Conservation (phyloP, 2,888 invertebrate species). For the Lutraria lutraria region DNA sequence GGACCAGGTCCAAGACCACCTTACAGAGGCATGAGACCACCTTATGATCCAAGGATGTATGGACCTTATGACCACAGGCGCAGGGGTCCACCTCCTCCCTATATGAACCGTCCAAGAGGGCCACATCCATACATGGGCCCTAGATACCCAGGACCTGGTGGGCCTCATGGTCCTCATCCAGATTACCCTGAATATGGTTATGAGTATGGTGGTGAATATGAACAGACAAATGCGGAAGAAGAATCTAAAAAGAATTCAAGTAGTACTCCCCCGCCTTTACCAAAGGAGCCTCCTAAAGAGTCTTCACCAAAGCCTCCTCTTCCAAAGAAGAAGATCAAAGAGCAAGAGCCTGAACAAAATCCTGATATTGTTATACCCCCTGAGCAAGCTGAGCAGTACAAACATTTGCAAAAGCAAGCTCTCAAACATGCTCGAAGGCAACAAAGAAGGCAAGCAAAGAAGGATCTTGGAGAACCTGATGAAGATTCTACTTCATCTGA, state of each 20-base stretch:
- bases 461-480: constrained; percentile 79
- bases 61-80: constrained; percentile 70
- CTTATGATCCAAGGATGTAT: constrained; percentile 69
- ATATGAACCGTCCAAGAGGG: constrained; percentile 63
- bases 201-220: constrained; percentile 45
- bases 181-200: constrained; percentile 60
- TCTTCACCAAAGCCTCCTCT: constrained; percentile 83
- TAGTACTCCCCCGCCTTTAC: constrained; percentile 78
- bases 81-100: constrained; percentile 59
- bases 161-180: constrained; percentile 58
- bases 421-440: constrained; percentile 93
- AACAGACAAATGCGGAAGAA: constrained; percentile 47
- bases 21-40: constrained; percentile 75
- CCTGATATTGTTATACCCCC: constrained; percentile 82
- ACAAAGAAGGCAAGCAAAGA: constrained; percentile 89
- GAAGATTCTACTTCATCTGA: constrained; percentile 76
- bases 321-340: constrained; percentile 79
- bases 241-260: constrained; percentile 58
- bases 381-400: constrained; percentile 85
- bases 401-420: constrained; percentile 90
- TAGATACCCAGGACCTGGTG: constrained; percentile 68
- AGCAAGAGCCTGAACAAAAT: constrained; percentile 74
- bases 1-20: constrained; percentile 67
- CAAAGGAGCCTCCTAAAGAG: constrained; percentile 78
- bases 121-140: constrained; percentile 68